Evolutionary conservation across 92 coral and sea anemone genomes (phyloP), one percentile per base, ranked within the genome.

Genomic region (Anthopleura xanthogrammica): DNA sequence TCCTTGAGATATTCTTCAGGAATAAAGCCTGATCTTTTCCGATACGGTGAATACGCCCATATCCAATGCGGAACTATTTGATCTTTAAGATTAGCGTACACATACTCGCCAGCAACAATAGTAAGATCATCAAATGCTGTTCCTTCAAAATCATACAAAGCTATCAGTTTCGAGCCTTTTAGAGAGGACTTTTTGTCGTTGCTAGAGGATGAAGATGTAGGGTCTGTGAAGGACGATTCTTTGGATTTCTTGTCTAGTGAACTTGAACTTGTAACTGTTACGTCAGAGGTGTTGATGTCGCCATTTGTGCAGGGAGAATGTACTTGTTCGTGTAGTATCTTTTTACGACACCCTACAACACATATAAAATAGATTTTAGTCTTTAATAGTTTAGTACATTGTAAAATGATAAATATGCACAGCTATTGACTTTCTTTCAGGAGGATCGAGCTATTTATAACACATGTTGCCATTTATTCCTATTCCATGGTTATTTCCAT

Each of bases 11-110:
- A 85, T 16, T 89, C 93, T 40, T 89, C 93, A 14, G 98, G 98
- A 79, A 93, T 91, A 72, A 91, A 93, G 2, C 98, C 98, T 48
- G 98, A 91, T 79, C 93, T 84, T 87, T 87, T 91, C 68, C 88
- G 87, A 29, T 87, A 81, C 2, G 95, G 95, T n/a, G 98, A 93
- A 75, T 93, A 93, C 9, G 92, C 98, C 98, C 98, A 93, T 57
- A 89, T 86, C 93, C 90, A 91, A 5, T 87, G 89, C 4, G 98
- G 98, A 24, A 92, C 95, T 54, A 93, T 85, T 75, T 93, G 98
- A 85, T 93, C 98, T 76, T 93, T 93, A 13, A 93, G 90, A 50
- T 93, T 93, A 23, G 98, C 98, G 77, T 91, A 93, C 60, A 93
- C 93, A 56, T 93, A 93, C 75, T 93, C 95, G 40, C 98, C 98